Evolutionary conservation across 1,140 invertebrate genomes (phyloP).

Genomic region (Drosophila simulans): DNA sequence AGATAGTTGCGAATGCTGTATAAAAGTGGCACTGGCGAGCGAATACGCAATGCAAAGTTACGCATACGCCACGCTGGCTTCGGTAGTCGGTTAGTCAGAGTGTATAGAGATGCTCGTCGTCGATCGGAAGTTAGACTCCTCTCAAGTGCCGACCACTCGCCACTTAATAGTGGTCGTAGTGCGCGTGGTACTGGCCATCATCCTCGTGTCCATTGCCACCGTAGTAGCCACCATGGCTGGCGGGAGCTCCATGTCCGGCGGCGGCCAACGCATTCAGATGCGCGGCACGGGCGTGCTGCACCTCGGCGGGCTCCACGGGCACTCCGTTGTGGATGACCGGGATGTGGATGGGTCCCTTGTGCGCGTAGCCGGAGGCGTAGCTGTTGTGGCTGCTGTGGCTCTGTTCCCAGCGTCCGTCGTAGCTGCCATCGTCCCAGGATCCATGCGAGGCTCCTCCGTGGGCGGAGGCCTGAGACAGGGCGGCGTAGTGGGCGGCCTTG

Average conservation of each 20-base stretch:
- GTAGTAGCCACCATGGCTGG: constrained; percentile 61
- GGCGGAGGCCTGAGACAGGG: constrained; percentile 85
- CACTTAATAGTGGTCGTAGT: constrained; percentile 71
- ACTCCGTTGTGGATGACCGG: constrained; percentile 86
- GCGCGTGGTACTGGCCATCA: constrained; percentile 70
- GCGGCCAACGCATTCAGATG: constrained; percentile 86
- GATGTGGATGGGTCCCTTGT: constrained; percentile 85
- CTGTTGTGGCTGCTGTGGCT: constrained; percentile 48
- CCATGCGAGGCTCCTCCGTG: constrained; percentile 61
- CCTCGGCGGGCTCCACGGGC: constrained; percentile 87
- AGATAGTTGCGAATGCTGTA: constrained; percentile 15
- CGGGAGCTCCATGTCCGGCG: constrained; percentile 71
- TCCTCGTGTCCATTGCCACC: constrained; percentile 68
- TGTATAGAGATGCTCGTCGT: constrained; percentile 43
- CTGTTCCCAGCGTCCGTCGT: constrained; percentile 62
- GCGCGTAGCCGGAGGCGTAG: constrained; percentile 69
- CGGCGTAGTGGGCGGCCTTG: constrained; percentile 87
- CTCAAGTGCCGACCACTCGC: constrained; percentile 1
- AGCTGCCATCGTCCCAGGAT: constrained; percentile 73
- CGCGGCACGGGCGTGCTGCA: constrained; percentile 87
- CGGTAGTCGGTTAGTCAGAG: constrained; percentile 53
- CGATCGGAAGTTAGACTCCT: constrained; percentile 12
- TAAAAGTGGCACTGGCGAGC: constrained; percentile 25
- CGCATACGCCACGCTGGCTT: constrained; percentile 56
- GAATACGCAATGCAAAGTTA: constrained; percentile 18